These are phyloP conservation scores for Cygnus atratus DNA, from an alignment of 2,113 vertebrate species.

Conservation along the genomic window DNA sequence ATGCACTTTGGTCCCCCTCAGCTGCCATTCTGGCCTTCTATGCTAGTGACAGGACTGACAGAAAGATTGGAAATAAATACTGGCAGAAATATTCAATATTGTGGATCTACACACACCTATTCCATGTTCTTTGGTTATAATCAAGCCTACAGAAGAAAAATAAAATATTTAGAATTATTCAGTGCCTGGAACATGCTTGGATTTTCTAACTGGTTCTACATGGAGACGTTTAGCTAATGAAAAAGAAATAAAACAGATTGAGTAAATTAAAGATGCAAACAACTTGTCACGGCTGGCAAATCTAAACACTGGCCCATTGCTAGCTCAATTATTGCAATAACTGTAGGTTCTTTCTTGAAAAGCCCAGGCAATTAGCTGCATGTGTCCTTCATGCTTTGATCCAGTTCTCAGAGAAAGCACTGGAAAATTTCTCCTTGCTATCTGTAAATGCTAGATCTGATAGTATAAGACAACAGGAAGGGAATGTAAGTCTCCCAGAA, in stretches of 20 bases:
- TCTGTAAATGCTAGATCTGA: background rate
- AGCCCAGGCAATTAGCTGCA: background rate
- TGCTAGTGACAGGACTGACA: background rate
- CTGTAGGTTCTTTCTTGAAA: background rate
- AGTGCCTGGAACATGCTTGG: background rate
- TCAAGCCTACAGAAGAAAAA: background rate
- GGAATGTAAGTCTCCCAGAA: background rate
- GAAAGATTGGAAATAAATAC: background rate
- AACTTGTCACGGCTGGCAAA: constrained; percentile 43
- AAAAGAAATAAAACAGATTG: constrained; percentile 56
- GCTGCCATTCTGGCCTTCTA: background rate
- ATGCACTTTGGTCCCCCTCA: background rate
- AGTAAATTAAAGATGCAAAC: constrained; percentile 58
- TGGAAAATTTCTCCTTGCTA: background rate
- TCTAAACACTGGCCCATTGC: constrained; percentile 34
- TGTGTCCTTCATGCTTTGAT: background rate
- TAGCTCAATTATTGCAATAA: background rate
- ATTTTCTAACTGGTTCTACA: constrained; percentile 15
- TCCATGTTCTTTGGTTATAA: background rate
- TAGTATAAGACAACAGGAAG: background rate
- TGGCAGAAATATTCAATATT: background rate
- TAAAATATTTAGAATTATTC: constrained; percentile 1
- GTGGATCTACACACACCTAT: background rate
- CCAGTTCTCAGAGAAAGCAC: background rate
- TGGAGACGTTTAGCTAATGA: constrained; percentile 17